Base-by-base conservation (phyloP, 2,888 invertebrate genomes). In the Netelia fuscicornis region DNA sequence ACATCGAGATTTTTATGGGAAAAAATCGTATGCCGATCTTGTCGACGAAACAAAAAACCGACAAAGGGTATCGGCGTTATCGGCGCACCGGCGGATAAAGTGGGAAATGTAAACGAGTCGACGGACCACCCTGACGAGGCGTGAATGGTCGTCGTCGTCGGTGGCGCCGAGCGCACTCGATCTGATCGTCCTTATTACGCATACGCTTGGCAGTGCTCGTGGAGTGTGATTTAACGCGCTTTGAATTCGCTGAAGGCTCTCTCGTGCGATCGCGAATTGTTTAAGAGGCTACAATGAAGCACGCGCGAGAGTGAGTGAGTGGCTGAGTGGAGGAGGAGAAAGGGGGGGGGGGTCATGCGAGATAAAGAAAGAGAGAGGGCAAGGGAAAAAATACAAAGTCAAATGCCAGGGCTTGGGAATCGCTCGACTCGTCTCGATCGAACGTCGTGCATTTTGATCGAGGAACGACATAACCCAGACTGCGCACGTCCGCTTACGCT, bases 391-490 rank as follows among this genome's bases (percentile, higher is more conserved):
- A 64, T 74, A 68, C 76, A 68, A 42, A 71, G 52, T 60, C 75
- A 62, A 72, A 68, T 78, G 70, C 42, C 81, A 65, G 72, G 37
- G 64, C 81, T 77, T 71, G 75, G 85, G 78, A 82, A 85, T 82
- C 65, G 81, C 11, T 52, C 62, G 56, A 77, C 74, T 67, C 48
- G 52, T 44, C 70, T 37, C 37, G 37, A 70, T 75, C 48, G 42
- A 65, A 52, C 81, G 87, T 87, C 86, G 84, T 81, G 86, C 84
- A 87, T 87, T 87, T 77, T 86, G 84, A 87, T 87, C 60, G 74
- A 52, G 74, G 25, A 84, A 62, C 81, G 54, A 52, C 81, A 54
- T 65, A 71, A 58, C 48, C 70, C 62, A 56, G 23, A 52, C 54
- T 54, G n/a, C n/a, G 54, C 54, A 6, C 17, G 54, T 54, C 17